Base-by-base conservation (phyloP, 2,113 vertebrate genomes). In the Forbesichthys agassizii region DNA sequence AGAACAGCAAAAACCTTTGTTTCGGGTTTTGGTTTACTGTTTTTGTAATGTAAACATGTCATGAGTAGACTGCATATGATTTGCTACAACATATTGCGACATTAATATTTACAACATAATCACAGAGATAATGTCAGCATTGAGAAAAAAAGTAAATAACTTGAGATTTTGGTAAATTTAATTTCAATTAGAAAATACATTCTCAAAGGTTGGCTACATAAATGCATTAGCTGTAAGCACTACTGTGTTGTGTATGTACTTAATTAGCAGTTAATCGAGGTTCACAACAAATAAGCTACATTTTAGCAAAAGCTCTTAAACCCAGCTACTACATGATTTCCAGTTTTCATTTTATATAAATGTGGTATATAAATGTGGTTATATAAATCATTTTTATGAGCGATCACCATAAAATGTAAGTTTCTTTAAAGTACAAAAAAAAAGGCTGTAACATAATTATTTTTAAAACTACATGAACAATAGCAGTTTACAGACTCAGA, bases 91-190 rank as follows among this genome's bases (percentile, higher is more conserved):
- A 42, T 6, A 42, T 42, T 61, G 69, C 61, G 68, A 49, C 49
- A 48, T 64, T 27, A 65, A 75, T 79, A 81, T 85, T 81, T 79
- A 89, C 73, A 86, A 20, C 72, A 54, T 54, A 36, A 59, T 79
- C 81, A 82, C 75, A 83, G 80, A 55, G 69, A 46, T 74, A 81
- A 77, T 9, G 4, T 80, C 61, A 66, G 61, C 48, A 9, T 9
- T 18, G 48, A 61, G 16, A 62, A 55, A 65, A 65, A 53, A 71
- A 61, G 73, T 61, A 47, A 72, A 75, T 60, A 64, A 51, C 4
- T 11, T 11, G 36, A 9, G 33, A 11, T 46, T 11, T 9, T 12
- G 4, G 47, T n/a, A 14, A 42, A 13, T 54, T 54, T 54, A 7
- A n/a, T 54, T 54, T 54, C 7, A 54, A 54, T 18, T 20, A 56